Percentiles rank a stretch among this genome's conserved stretches.
phyloP scores from a whole-genome alignment of 2,888 invertebrate species.

The Acronicta psi region DNA sequence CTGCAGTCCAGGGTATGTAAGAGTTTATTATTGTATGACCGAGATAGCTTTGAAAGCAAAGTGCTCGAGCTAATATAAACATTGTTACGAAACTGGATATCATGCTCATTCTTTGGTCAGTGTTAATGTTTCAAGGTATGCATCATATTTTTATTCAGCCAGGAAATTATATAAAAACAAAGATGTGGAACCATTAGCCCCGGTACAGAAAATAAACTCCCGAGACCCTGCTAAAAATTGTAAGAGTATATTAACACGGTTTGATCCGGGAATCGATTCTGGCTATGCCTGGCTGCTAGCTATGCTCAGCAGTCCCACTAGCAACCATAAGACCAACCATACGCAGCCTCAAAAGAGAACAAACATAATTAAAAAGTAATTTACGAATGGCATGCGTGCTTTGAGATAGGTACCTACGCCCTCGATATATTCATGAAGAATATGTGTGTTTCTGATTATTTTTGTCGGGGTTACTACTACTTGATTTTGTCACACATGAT shows the following conservation, averaged over 20 bases:
- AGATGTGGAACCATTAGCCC: conserved; percentile 8
- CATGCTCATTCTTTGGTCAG: conserved; percentile 32
- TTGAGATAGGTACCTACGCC: background rate
- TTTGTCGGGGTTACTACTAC: conserved; percentile 35
- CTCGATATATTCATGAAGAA: conserved; percentile 6
- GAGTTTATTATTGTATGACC: conserved; percentile 49
- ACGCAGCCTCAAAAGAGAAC: background rate
- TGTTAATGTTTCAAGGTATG: conserved; percentile 11
- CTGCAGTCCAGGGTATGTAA: conserved; percentile 41
- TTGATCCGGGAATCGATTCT: too few species aligned
- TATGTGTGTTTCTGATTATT: conserved; percentile 8
- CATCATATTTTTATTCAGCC: conserved; percentile 3
- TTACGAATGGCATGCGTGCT: background rate
- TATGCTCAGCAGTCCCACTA: too few species aligned
- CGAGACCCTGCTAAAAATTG: too few species aligned
- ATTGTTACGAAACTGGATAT: conserved; percentile 48
- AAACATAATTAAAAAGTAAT: background rate
- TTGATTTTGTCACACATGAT: conserved; percentile 30
- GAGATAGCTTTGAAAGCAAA: conserved; percentile 52
- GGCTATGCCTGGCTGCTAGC: too few species aligned
- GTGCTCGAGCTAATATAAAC: conserved; percentile 43
- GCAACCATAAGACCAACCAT: too few species aligned
- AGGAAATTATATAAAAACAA: conserved; percentile 7
- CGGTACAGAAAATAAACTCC: too few species aligned
- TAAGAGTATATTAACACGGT: too few species aligned